Evolutionary conservation across 2,797 vertebrate genomes (phyloP).

Genomic region (Brachyalestes nurse): DNA sequence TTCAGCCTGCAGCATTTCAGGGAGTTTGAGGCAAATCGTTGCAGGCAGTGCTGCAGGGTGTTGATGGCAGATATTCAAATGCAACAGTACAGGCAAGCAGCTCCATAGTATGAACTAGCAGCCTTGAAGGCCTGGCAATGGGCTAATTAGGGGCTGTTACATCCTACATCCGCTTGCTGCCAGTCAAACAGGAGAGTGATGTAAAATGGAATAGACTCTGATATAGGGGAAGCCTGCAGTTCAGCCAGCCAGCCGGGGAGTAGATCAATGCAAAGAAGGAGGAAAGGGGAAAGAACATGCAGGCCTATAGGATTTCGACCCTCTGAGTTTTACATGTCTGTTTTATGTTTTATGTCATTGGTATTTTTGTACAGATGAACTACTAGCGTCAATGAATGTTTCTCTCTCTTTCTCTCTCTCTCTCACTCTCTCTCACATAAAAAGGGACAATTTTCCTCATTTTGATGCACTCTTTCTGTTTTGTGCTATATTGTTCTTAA

Average conservation of each 20-base stretch:
- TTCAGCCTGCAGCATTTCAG: slow-evolving; percentile 36
- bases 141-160: slow-evolving; percentile 33
- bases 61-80: slow-evolving; percentile 34
- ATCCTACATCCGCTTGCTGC: slow-evolving; percentile 18
- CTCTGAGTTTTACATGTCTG: neutral
- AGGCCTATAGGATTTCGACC: slow-evolving; percentile 17
- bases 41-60: slow-evolving; percentile 34
- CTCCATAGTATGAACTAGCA: slow-evolving; percentile 15
- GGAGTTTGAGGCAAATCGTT: slow-evolving; percentile 38
- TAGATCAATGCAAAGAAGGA: neutral
- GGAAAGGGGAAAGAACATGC: neutral
- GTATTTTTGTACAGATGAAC: neutral
- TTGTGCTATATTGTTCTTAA: too few relatives aligned
- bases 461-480: too few relatives aligned
- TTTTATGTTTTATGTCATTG: neutral
- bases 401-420: too few relatives aligned
- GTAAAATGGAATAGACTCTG: slow-evolving; percentile 12
- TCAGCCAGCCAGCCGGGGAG: slow-evolving; percentile 3
- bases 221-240: slow-evolving; percentile 5
- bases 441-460: too few relatives aligned
- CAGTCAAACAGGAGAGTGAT: slow-evolving; percentile 4
- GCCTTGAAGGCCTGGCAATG: slow-evolving; percentile 18
- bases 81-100: slow-evolving; percentile 10
- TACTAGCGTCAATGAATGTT: neutral
- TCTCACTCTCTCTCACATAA: neutral